phyloP scores from a whole-genome alignment of 2,113 vertebrate species.

The Petrocephalus zakoni region DNA sequence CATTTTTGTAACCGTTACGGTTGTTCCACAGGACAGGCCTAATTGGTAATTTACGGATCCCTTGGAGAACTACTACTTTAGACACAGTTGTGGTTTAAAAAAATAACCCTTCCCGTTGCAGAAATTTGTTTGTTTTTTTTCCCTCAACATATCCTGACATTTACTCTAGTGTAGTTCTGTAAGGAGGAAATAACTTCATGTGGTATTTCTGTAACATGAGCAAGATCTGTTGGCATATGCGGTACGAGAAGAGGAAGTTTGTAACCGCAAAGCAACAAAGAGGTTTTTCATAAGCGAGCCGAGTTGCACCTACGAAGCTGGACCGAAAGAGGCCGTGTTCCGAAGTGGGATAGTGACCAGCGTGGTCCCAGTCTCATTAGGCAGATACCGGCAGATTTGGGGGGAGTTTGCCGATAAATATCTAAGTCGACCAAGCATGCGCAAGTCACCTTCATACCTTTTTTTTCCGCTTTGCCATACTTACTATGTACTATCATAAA shows the following conservation, averaged over 20 bases:
- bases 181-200: background rate
- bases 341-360: background rate
- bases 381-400: background rate
- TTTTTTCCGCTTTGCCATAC: background rate
- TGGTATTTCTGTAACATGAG: background rate
- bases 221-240: background rate
- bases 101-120: background rate
- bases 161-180: background rate
- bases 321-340: background rate
- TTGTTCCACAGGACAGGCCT: background rate
- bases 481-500: background rate
- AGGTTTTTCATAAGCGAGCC: background rate
- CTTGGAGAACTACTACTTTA: no score
- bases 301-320: background rate
- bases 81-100: no score
- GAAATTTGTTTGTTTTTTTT: background rate
- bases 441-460: background rate
- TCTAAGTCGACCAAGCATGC: background rate
- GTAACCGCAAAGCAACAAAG: background rate
- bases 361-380: background rate
- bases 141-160: background rate
- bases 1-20: background rate
- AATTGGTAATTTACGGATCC: no score
- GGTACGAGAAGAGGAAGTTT: background rate
- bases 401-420: background rate